Evolutionary conservation across 1,140 invertebrate species (phyloP), one percentile per base, ranked within the genome.

Genomic region (Drosophila virilis): DNA sequence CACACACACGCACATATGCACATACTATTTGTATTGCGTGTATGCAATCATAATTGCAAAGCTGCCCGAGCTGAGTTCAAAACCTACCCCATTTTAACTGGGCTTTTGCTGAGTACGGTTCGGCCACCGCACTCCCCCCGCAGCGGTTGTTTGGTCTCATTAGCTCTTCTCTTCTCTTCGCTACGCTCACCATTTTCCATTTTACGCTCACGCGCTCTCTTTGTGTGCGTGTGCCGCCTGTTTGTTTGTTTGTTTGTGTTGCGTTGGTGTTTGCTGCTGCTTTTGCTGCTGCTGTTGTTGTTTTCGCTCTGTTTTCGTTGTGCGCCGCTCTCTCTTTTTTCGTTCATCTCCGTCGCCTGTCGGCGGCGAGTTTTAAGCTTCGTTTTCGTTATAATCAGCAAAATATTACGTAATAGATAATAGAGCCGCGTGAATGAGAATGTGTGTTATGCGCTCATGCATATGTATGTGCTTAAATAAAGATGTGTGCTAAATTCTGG

Each of bases 331-430:
- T 43, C 52, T 28, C 78, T 54, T 59, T 59, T 65, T 57, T 35
- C 61, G 52, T 48, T 65, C 52, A 48, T 65, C 55, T 60, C 71
- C 13, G 48, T 59, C 70, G 54, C 46, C 42, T 64, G 67, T 72
- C 69, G 71, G 57, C 69, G 71, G 65, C 65, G 67, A 82, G 80
- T 80, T 77, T 88, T 69, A 89, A 88, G 84, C 84, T 88, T 84
- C 84, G 80, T 84, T 89, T 88, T 90, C 83, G 66, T 80, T 73
- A 77, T 72, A 77, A 77, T 74, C 71, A 74, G 50, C 79, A 88
- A 89, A 89, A 89, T 84, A 88, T 88, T 88, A 88, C 84, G 84
- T 88, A 88, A 88, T 88, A 88, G 77, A 72, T 84, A 84, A 88
- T 84, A 89, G 67, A 88, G 68, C 74, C 70, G 67, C 76, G 60